Percentiles rank a stretch among this genome's conserved stretches.
Evolutionary conservation across 2,888 invertebrate species (phyloP).

Genomic region (Idaea biselata): DNA sequence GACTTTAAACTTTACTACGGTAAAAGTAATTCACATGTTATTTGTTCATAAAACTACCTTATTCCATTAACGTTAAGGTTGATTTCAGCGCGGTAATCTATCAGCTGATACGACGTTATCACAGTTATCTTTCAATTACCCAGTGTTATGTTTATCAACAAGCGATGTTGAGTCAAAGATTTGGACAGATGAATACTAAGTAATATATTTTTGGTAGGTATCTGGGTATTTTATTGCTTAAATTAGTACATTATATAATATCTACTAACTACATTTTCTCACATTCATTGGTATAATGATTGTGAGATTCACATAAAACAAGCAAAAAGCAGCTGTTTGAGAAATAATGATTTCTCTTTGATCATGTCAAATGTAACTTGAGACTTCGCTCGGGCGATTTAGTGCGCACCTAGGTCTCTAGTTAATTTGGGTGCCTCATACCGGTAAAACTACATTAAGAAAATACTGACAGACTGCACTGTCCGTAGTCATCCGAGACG

Average conservation of each 20-base stretch:
- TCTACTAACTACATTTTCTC: not conserved
- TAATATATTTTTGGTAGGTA: not conserved
- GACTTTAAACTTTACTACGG: not conserved
- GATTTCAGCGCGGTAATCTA: not conserved
- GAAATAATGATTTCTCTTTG: not conserved
- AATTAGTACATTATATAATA: no score
- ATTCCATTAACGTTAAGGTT: not conserved
- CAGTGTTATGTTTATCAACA: conserved; percentile 1
- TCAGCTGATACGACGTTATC: not conserved
- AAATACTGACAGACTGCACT: not conserved
- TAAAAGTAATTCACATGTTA: not conserved
- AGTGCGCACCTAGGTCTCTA: no score
- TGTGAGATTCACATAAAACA: not conserved
- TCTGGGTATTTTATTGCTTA: no score
- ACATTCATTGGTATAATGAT: not conserved
- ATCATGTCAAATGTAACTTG: no score
- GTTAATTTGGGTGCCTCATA: not conserved
- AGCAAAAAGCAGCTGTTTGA: not conserved
- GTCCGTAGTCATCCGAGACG: no score
- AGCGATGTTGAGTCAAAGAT: not conserved
- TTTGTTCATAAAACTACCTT: not conserved
- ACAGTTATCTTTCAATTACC: conserved; percentile 5
- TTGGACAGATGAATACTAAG: not conserved
- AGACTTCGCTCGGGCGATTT: no score
- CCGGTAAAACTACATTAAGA: not conserved